Percentiles rank a stretch among this genome's conserved stretches.
Evolutionary conservation across 2,888 invertebrate genomes (phyloP).

Genomic region (Bhutanitis thaidina): DNA sequence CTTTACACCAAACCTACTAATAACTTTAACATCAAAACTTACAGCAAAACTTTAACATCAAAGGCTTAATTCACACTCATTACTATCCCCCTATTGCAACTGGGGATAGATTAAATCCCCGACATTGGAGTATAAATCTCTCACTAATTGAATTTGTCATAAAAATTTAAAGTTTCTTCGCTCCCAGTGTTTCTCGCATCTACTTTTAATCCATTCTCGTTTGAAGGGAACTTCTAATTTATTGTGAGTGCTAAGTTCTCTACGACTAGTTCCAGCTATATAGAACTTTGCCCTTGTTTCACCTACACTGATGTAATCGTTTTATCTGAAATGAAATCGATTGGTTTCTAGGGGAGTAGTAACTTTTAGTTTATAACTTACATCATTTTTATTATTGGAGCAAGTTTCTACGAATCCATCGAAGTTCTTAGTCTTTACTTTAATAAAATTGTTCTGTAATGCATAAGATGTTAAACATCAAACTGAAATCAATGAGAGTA

Average conservation of each 20-base stretch:
- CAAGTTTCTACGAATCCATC: conserved; percentile 10
- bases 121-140: conserved; percentile 64
- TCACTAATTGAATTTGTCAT: conserved; percentile 74
- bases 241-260: conserved; percentile 76
- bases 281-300: conserved; percentile 57
- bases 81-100: conserved; percentile 42
- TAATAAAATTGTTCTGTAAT: not conserved
- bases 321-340: conserved; percentile 49
- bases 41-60: conserved; percentile 45
- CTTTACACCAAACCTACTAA: too few species aligned
- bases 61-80: conserved; percentile 41
- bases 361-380: conserved; percentile 25
- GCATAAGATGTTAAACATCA: not conserved
- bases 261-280: conserved; percentile 54
- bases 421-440: conserved; percentile 1
- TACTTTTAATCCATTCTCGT: conserved; percentile 77
- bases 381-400: conserved; percentile 16
- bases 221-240: conserved; percentile 75
- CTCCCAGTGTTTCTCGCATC: conserved; percentile 56
- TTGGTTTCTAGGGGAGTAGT: conserved; percentile 32
- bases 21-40: conserved; percentile 27
- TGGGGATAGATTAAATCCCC: conserved; percentile 43
- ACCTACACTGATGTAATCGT: conserved; percentile 58
- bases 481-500: too few species aligned
- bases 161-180: conserved; percentile 75